Conservation (phyloP, 2,797 vertebrate genomes). For the Hapalemur alaotrensis region DNA sequence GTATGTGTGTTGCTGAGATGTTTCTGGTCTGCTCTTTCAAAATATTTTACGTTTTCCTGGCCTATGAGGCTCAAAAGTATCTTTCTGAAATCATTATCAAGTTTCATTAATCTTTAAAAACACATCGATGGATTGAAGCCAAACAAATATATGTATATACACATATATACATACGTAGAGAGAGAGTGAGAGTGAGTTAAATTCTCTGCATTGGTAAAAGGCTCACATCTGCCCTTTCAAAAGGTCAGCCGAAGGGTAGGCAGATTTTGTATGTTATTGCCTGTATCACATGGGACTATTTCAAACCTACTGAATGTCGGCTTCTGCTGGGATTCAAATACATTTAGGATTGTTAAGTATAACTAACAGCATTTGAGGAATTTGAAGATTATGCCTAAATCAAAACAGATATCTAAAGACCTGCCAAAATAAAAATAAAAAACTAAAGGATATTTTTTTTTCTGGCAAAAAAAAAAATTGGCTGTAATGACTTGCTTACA, state of each 20-base stretch:
- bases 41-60: neutral
- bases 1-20: neutral
- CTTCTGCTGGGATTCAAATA: neutral
- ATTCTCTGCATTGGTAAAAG: neutral
- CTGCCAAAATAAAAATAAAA: neutral
- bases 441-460: neutral
- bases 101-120: constrained; percentile 3
- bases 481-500: neutral
- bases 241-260: neutral
- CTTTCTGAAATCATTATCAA: neutral
- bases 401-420: neutral
- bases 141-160: neutral
- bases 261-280: too few species aligned
- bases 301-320: neutral
- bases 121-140: neutral
- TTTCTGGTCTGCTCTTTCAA: neutral
- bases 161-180: too few species aligned
- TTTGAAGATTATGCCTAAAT: constrained; percentile 30
- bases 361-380: neutral
- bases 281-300: neutral
- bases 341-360: neutral
- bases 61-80: neutral
- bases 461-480: neutral
- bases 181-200: neutral
- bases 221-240: neutral